Percentiles rank a stretch among this genome's conserved stretches.
Conservation (phyloP, 2,113 vertebrate genomes). For the Fregetta grallaria region DNA sequence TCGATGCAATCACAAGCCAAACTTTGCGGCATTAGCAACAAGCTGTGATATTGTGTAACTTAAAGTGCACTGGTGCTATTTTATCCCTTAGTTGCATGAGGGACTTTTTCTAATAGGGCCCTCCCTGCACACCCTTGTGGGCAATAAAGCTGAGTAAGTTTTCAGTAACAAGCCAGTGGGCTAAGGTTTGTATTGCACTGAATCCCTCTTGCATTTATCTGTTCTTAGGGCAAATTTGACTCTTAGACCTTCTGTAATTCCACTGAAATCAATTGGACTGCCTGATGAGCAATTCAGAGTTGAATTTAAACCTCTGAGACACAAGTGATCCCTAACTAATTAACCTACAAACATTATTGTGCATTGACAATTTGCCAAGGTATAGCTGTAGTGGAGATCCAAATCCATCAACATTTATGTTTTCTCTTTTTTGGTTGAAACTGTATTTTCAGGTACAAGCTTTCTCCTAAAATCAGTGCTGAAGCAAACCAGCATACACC, state of each 20-base stretch:
- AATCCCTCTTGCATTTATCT: not conserved
- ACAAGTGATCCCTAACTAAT: constrained; percentile 47
- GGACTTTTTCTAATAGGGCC: not conserved
- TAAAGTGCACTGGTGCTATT: not conserved
- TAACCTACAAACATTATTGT: constrained; percentile 50
- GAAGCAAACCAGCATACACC: not conserved
- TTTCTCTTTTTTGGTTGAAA: not conserved
- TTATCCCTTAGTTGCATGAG: not conserved
- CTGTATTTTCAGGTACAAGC: not conserved
- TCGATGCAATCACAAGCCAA: not conserved
- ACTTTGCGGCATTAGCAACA: not conserved
- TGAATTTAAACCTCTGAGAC: constrained; percentile 51
- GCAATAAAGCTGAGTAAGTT: not conserved
- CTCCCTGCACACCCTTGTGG: not conserved
- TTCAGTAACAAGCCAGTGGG: not conserved
- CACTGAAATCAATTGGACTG: not conserved
- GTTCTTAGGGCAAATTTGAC: constrained; percentile 29
- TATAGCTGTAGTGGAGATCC: not conserved
- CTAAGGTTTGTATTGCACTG: not conserved
- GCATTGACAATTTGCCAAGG: not conserved
- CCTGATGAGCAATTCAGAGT: constrained; percentile 11
- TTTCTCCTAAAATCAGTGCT: not conserved
- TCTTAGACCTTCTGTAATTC: constrained; percentile 9
- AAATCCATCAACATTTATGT: not conserved
- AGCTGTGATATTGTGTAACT: not conserved